Conservation (phyloP, 2,888 invertebrate species). For the Lydus trimaculatus region DNA sequence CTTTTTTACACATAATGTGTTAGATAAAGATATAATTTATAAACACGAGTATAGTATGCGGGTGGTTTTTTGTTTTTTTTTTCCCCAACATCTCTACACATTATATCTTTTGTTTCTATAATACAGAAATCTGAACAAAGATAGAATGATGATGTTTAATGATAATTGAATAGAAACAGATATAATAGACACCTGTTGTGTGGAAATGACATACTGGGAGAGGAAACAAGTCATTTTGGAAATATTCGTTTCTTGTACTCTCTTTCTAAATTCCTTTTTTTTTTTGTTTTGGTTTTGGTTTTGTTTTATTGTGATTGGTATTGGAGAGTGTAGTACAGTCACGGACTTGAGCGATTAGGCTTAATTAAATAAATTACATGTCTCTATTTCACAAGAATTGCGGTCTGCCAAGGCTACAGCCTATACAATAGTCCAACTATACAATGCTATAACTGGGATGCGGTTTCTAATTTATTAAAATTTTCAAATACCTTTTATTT, state of each 20-base stretch:
- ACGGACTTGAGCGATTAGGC: slow-evolving; percentile 59
- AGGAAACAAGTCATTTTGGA: slow-evolving; percentile 58
- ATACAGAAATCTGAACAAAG: slow-evolving; percentile 23
- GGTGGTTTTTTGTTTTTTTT: slow-evolving; percentile 25
- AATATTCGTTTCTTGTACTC: slow-evolving; percentile 36
- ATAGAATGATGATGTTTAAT: no score
- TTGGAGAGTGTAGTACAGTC: slow-evolving; percentile 46
- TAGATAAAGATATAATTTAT: slow-evolving; percentile 21
- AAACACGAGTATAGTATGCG: slow-evolving; percentile 8
- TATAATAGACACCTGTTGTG: slow-evolving; percentile 54
- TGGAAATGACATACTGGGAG: slow-evolving; percentile 58
- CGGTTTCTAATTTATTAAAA: slow-evolving; percentile 9
- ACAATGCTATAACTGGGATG: background rate
- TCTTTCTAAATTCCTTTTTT: background rate
- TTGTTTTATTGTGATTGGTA: background rate
- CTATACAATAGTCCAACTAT: slow-evolving; percentile 4
- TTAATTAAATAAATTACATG: slow-evolving; percentile 61
- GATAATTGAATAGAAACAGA: slow-evolving; percentile 35
- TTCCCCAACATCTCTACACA: background rate
- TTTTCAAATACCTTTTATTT: background rate
- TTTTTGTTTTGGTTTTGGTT: background rate
- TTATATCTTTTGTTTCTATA: slow-evolving; percentile 18
- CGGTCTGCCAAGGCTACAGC: slow-evolving; percentile 50
- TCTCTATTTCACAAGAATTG: slow-evolving; percentile 59
- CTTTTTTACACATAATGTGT: slow-evolving; percentile 19